Conservation (phyloP, 2,113 vertebrate genomes). For the Gulo gulo region DNA sequence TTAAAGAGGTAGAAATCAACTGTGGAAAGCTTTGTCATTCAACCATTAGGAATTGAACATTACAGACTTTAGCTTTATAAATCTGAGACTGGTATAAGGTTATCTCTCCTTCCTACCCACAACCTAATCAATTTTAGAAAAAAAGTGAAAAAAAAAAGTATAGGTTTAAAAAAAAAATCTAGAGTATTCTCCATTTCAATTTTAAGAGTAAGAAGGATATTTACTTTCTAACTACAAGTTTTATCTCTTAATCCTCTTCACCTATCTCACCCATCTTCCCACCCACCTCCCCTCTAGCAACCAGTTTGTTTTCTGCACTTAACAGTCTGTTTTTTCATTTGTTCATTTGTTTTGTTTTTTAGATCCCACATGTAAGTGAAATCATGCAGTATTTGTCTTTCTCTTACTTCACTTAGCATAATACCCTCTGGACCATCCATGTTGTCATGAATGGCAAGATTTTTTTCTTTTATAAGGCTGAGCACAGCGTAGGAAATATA, state of each 20-base stretch:
- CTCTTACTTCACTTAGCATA: not conserved
- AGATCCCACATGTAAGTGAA: not conserved
- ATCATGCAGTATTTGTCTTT: not conserved
- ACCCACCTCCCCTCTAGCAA: not conserved
- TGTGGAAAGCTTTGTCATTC: conserved; percentile 1
- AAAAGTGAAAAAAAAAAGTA: not conserved
- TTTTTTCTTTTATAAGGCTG: not conserved
- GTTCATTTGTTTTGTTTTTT: not conserved
- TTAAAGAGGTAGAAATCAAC: not conserved
- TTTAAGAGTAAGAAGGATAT: not conserved
- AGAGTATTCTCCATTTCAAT: not conserved
- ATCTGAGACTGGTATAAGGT: not conserved
- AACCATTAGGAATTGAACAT: not conserved
- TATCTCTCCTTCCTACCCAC: not conserved
- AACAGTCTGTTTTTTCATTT: not conserved
- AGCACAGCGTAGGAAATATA: not conserved
- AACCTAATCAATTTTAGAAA: conserved; percentile 23
- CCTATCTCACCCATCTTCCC: not conserved
- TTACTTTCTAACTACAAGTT: not conserved
- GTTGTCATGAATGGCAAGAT: not conserved
- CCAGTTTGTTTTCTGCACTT: not conserved
- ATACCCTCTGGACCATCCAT: not conserved
- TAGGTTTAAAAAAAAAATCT: not conserved
- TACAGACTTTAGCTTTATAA: conserved; percentile 24
- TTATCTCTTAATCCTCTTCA: not conserved